Evolutionary conservation across 2,888 invertebrate genomes (phyloP).

Genomic region (Callimorpha dominula): DNA sequence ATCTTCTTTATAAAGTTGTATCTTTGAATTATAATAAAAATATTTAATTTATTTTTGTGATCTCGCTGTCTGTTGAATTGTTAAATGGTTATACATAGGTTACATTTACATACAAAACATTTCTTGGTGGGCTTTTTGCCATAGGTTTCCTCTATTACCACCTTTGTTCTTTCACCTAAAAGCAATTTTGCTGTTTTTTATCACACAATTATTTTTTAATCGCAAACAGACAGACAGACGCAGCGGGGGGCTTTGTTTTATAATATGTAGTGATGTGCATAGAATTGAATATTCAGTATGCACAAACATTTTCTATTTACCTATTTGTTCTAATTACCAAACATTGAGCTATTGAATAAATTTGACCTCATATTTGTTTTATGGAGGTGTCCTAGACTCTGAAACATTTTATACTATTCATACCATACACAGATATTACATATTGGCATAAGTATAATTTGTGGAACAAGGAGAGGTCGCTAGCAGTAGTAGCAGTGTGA

Average conservation of each 20-base stretch:
- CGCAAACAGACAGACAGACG: no score
- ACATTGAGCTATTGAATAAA: neutral
- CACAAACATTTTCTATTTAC: no score
- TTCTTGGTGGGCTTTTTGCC: neutral
- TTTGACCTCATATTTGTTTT: neutral
- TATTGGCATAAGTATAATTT: neutral
- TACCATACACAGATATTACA: neutral
- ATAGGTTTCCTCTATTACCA: neutral
- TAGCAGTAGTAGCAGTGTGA: conserved; percentile 3
- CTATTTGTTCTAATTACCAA: neutral
- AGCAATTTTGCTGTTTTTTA: neutral
- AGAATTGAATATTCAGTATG: neutral
- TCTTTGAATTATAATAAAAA: no score
- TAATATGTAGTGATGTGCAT: neutral
- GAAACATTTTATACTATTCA: neutral
- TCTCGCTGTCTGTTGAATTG: neutral
- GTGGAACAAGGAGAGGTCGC: neutral
- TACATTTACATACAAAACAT: no score
- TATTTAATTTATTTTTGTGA: no score
- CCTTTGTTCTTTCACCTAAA: neutral
- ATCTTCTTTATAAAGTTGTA: no score
- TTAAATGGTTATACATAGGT: no score
- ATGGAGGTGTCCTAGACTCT: neutral
- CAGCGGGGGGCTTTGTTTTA: neutral
- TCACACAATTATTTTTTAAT: neutral